A percentile compares a stretch with the other conserved stretches of the same genome.
These are phyloP conservation scores for Eptatretus burgeri DNA, from an alignment of 2,113 vertebrate genomes.

Conservation along the genomic window DNA sequence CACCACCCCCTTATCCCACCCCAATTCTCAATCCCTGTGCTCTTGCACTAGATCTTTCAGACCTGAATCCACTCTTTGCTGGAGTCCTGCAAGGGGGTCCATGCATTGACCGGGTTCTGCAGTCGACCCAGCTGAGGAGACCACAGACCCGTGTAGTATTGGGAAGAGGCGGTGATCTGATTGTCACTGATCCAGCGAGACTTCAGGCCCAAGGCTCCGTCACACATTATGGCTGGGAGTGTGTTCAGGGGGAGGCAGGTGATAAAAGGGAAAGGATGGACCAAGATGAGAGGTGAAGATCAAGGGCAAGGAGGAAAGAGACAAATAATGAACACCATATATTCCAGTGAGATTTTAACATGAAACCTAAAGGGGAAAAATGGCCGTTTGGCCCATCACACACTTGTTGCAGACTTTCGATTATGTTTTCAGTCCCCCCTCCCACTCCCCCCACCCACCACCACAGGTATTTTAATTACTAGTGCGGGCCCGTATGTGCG, in stretches of 20 bases:
- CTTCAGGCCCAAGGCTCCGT: slow-evolving; percentile 62
- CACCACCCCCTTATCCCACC: too few species aligned
- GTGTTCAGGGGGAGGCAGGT: background rate
- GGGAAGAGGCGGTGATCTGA: slow-evolving; percentile 63
- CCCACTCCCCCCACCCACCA: too few species aligned
- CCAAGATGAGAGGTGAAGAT: background rate
- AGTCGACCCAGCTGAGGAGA: slow-evolving; percentile 59
- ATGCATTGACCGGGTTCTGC: slow-evolving; percentile 60
- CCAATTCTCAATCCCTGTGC: too few species aligned
- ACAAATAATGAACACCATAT: too few species aligned
- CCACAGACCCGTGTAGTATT: slow-evolving; percentile 49
- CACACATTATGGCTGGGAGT: slow-evolving; percentile 53
- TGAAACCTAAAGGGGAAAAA: too few species aligned
- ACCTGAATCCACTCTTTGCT: slow-evolving; percentile 88
- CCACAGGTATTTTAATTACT: too few species aligned
- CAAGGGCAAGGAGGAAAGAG: background rate
- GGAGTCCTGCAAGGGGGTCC: slow-evolving; percentile 73
- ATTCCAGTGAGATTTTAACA: too few species aligned
- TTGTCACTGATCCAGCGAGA: slow-evolving; percentile 59
- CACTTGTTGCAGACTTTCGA: too few species aligned
- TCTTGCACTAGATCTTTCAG: slow-evolving; percentile 1
- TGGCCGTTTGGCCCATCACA: too few species aligned
- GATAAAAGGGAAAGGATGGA: background rate
- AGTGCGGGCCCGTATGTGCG: too few species aligned
- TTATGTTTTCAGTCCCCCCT: too few species aligned